phyloP scores from a whole-genome alignment of 1,140 invertebrate genomes.

The Armadillidium nasatum region DNA sequence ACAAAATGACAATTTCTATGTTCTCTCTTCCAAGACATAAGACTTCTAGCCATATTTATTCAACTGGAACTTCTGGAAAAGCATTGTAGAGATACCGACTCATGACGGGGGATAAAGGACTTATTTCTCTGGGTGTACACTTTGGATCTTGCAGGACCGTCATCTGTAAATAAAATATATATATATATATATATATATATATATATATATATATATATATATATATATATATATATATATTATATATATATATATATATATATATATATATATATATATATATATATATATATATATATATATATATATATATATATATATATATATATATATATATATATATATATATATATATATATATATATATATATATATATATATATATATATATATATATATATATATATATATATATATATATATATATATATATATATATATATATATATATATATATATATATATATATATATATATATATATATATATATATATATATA shows the following conservation, averaged over 20 bases:
- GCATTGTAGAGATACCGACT: background rate
- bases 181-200: constrained; percentile 10
- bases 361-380: too few relatives aligned
- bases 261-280: constrained; percentile 16
- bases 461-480: too few relatives aligned
- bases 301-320: constrained; percentile 19
- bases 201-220: constrained; percentile 17
- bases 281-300: constrained; percentile 19
- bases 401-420: too few relatives aligned
- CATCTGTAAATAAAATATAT: constrained; percentile 10
- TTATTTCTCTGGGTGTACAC: background rate
- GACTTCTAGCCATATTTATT: background rate
- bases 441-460: too few relatives aligned
- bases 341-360: constrained; percentile 1
- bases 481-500: too few relatives aligned
- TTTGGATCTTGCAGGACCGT: background rate
- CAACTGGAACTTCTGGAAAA: background rate
- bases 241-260: constrained; percentile 7
- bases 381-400: too few relatives aligned
- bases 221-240: constrained; percentile 16
- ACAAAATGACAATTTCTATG: too few relatives aligned
- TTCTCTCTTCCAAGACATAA: too few relatives aligned
- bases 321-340: constrained; percentile 8
- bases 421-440: too few relatives aligned
- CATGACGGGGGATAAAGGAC: background rate